Evolutionary conservation across 1,140 invertebrate genomes (phyloP).

Genomic region (Drosophila sulfurigaster): DNA sequence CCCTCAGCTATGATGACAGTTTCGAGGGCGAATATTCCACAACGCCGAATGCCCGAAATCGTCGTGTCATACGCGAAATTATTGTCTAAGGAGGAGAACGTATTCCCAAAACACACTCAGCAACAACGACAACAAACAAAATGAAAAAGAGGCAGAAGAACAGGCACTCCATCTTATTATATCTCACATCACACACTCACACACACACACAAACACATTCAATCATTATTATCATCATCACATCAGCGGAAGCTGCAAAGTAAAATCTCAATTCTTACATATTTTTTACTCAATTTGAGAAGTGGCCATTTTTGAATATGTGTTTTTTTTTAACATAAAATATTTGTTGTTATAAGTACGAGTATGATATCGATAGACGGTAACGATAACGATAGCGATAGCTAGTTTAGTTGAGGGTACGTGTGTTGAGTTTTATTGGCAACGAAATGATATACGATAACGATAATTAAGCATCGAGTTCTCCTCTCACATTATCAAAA

Average conservation of each 20-base stretch:
- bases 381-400: constrained; percentile 10
- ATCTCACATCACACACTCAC: constrained; percentile 11
- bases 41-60: constrained; percentile 94
- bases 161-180: constrained; percentile 33
- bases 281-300: constrained; percentile 51
- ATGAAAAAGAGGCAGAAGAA: constrained; percentile 13
- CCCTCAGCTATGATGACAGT: constrained; percentile 95
- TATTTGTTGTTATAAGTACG: constrained; percentile 57
- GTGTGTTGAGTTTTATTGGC: constrained; percentile 82
- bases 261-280: constrained; percentile 45
- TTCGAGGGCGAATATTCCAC: constrained; percentile 96
- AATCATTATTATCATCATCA: constrained; percentile 18
- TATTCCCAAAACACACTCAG: constrained; percentile 11
- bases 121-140: constrained; percentile 24
- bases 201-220: background rate
- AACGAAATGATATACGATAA: constrained; percentile 63
- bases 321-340: constrained; percentile 35
- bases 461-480: constrained; percentile 63
- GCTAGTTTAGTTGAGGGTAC: constrained; percentile 66
- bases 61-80: constrained; percentile 96
- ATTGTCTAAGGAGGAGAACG: constrained; percentile 90
- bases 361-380: constrained; percentile 36
- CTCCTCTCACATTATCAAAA: constrained; percentile 45
- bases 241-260: constrained; percentile 17
- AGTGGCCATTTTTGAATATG: constrained; percentile 54